phyloP scores from a whole-genome alignment of 2,113 vertebrate genomes.

The Gobius niger region DNA sequence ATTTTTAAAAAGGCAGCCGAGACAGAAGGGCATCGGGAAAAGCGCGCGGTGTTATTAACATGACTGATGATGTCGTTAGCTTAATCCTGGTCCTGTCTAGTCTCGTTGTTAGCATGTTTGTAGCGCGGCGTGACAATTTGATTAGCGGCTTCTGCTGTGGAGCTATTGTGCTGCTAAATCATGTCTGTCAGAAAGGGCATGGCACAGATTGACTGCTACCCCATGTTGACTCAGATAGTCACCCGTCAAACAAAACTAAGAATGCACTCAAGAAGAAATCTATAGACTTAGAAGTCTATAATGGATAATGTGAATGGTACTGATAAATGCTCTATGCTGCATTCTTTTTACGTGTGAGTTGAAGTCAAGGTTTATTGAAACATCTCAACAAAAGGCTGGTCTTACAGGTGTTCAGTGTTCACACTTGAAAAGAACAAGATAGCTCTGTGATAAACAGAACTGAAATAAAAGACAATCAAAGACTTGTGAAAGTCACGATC shows the following conservation, averaged over 20 bases:
- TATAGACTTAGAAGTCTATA: conserved; percentile 5
- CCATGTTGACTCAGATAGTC: conserved; percentile 34
- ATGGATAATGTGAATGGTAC: too few species aligned
- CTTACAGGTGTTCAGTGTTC: not conserved
- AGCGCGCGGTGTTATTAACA: conserved; percentile 43
- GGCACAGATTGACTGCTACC: conserved; percentile 32
- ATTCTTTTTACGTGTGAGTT: not conserved
- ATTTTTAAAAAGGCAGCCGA: conserved; percentile 26
- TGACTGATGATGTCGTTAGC: conserved; percentile 64
- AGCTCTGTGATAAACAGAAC: too few species aligned
- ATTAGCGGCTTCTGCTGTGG: conserved; percentile 51
- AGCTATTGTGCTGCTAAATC: conserved; percentile 48
- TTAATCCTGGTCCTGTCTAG: conserved; percentile 43
- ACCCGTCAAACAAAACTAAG: conserved; percentile 14
- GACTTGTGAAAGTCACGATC: too few species aligned
- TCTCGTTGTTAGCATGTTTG: conserved; percentile 61
- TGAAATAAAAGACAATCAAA: too few species aligned
- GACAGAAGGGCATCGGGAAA: conserved; percentile 37
- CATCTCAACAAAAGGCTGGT: not conserved
- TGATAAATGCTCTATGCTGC: not conserved
- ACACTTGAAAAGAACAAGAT: not conserved
- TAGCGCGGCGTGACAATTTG: conserved; percentile 53
- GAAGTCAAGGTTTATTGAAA: not conserved
- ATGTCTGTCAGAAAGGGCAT: conserved; percentile 48
- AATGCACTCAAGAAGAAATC: conserved; percentile 1